A percentile compares a stretch with the other conserved stretches of the same genome.
Conservation (phyloP, 2,888 invertebrate species). For the Eupithecia subfuscata region DNA sequence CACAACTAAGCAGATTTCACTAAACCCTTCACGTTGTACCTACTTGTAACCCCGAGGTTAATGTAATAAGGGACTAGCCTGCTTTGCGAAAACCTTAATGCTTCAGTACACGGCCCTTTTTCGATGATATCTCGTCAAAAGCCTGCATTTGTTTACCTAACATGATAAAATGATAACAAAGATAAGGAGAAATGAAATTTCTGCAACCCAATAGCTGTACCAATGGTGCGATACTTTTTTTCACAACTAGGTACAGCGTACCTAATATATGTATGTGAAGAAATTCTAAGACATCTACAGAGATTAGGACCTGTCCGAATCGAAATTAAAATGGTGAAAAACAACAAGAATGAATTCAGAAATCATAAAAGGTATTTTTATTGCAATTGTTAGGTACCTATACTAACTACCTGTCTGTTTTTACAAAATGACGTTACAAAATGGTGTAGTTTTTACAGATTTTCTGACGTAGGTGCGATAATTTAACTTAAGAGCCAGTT, state of each 20-base stretch:
- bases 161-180: slow-evolving; percentile 22
- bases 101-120: slow-evolving; percentile 38
- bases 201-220: not conserved
- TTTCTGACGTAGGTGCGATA: not conserved
- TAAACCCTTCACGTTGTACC: slow-evolving; percentile 44
- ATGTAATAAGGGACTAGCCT: slow-evolving; percentile 52
- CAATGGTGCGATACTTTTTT: not conserved
- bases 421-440: not conserved
- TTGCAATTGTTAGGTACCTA: not conserved
- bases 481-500: not conserved
- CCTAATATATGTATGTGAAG: not conserved
- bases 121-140: slow-evolving; percentile 18
- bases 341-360: not conserved
- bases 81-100: slow-evolving; percentile 44
- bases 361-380: not conserved
- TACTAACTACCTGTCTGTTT: too few species aligned
- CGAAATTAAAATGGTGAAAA: not conserved
- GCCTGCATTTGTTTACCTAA: slow-evolving; percentile 18
- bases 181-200: slow-evolving; percentile 12
- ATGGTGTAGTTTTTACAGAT: not conserved
- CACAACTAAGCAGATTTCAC: slow-evolving; percentile 52
- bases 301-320: not conserved
- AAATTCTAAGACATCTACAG: not conserved
- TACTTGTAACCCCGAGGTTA: slow-evolving; percentile 47
- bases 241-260: not conserved